phyloP scores from a whole-genome alignment of 2,113 vertebrate genomes.

The Sinocyclocheilus rhinocerous region DNA sequence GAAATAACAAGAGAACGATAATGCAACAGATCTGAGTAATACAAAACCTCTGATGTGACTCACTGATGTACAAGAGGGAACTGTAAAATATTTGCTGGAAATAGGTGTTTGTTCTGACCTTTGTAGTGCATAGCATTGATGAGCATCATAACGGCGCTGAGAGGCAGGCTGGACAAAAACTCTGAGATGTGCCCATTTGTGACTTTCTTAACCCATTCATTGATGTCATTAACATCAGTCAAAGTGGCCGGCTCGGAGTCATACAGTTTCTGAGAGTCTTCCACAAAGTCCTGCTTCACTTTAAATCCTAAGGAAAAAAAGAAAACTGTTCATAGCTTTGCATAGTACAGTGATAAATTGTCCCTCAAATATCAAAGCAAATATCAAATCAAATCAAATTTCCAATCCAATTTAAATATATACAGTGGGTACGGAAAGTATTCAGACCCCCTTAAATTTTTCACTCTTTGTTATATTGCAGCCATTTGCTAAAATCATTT shows the following conservation, averaged over 20 bases:
- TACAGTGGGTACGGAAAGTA: too few species aligned
- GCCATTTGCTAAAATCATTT: too few species aligned
- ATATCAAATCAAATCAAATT: too few species aligned
- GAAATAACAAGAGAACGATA: constrained; percentile 48
- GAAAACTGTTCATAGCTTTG: background rate
- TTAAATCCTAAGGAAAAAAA: constrained; percentile 76
- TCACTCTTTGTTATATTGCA: too few species aligned
- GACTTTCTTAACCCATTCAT: constrained; percentile 86
- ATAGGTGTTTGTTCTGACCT: constrained; percentile 71
- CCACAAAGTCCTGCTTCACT: constrained; percentile 82
- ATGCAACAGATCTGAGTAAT: constrained; percentile 9
- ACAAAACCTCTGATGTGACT: background rate
- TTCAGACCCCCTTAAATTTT: too few species aligned
- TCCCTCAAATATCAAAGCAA: too few species aligned
- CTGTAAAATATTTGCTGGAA: background rate
- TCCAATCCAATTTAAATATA: too few species aligned
- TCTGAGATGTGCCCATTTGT: constrained; percentile 85
- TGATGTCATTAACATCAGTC: constrained; percentile 79
- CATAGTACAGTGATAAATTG: background rate
- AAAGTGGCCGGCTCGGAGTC: constrained; percentile 79
- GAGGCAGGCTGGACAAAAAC: constrained; percentile 85
- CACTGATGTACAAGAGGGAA: background rate
- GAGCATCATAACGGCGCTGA: constrained; percentile 82
- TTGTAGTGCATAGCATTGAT: constrained; percentile 92
- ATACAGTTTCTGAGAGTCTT: constrained; percentile 82